Conservation (phyloP, 2,113 vertebrate genomes). For the Pimephales promelas region DNA sequence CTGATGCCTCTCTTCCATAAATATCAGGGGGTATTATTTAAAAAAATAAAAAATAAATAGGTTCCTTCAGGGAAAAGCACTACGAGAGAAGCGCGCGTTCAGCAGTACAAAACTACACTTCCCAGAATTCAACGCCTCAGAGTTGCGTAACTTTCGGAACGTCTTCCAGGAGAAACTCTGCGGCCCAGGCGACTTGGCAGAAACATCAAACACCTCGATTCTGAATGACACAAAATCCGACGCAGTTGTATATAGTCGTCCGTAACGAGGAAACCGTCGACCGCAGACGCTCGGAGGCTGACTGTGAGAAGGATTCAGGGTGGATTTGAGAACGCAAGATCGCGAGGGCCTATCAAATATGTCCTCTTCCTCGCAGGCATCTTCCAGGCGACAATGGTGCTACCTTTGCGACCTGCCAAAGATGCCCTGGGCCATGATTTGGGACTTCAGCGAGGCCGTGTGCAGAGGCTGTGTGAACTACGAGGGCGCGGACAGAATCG, state of each 20-base stretch:
- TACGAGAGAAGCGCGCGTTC: background rate
- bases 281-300: slow-evolving; percentile 8
- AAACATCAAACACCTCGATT: slow-evolving; percentile 44
- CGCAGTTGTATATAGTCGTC: slow-evolving; percentile 38
- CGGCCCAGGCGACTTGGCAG: slow-evolving; percentile 54
- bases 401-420: slow-evolving; percentile 91
- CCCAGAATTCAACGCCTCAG: slow-evolving; percentile 55
- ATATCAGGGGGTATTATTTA: background rate
- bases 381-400: slow-evolving; percentile 90
- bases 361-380: slow-evolving; percentile 81
- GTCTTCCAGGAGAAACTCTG: slow-evolving; percentile 65
- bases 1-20: background rate
- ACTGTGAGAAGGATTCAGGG: slow-evolving; percentile 47
- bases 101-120: slow-evolving; percentile 49
- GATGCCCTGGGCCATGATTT: slow-evolving; percentile 92
- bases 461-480: slow-evolving; percentile 93
- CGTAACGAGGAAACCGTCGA: slow-evolving; percentile 15
- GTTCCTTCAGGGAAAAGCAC: background rate
- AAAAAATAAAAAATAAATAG: background rate
- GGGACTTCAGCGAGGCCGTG: slow-evolving; percentile 91
- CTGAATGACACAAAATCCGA: slow-evolving; percentile 44
- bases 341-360: slow-evolving; percentile 76
- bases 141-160: slow-evolving; percentile 67
- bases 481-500: slow-evolving; percentile 88
- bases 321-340: slow-evolving; percentile 56